These are phyloP conservation scores for Gymnothorax javanicus DNA, from an alignment of 2,797 vertebrate genomes.

Conservation along the genomic window DNA sequence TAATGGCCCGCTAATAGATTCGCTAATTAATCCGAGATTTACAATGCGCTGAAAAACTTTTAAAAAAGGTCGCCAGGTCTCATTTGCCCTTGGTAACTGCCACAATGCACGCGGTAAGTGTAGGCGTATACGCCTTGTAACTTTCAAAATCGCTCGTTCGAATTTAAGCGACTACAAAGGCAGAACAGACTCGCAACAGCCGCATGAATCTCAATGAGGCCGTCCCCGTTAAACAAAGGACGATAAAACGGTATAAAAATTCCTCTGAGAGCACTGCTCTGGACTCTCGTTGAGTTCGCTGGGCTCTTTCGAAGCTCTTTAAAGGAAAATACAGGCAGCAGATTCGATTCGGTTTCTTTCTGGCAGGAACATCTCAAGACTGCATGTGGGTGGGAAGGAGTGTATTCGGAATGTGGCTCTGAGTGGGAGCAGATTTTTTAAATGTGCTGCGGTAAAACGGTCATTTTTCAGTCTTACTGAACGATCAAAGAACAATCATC, in stretches of 20 bases:
- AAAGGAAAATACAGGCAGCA: neutral
- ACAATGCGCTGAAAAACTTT: constrained; percentile 25
- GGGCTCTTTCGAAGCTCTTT: neutral
- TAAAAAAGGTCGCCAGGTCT: neutral
- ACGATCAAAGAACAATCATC: too few relatives aligned
- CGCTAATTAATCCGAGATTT: constrained; percentile 38
- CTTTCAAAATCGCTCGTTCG: neutral
- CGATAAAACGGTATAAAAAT: neutral
- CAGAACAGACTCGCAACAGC: too few relatives aligned
- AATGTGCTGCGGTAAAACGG: too few relatives aligned
- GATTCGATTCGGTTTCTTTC: neutral
- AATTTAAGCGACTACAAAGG: neutral
- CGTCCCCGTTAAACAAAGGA: neutral
- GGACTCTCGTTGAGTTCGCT: neutral
- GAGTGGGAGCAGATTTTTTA: too few relatives aligned
- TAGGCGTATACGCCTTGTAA: neutral
- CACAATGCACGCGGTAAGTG: neutral
- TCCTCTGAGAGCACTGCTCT: neutral
- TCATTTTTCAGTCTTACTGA: too few relatives aligned
- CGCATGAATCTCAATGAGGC: too few relatives aligned
- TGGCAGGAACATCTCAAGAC: neutral
- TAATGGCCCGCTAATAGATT: constrained; percentile 49
- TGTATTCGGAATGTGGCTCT: too few relatives aligned
- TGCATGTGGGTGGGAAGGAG: too few relatives aligned
- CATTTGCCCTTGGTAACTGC: neutral